Evolutionary conservation across 1,140 invertebrate genomes (phyloP), one percentile per base, ranked within the genome.

Genomic region (Drosophila bocki): DNA sequence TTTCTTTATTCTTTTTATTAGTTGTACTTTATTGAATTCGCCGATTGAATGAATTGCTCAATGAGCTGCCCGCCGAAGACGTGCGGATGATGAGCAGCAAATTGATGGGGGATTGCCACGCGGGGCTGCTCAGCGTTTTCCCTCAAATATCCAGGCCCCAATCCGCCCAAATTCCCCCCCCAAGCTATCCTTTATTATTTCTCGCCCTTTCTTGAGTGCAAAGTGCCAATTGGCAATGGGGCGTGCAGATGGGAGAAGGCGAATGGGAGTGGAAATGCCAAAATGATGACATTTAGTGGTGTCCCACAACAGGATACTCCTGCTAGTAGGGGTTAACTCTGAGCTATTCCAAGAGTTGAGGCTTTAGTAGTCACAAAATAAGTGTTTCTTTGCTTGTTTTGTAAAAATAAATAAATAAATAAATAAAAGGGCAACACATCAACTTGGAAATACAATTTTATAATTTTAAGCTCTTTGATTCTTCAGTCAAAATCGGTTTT

Each of bases 1-100:
- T 75, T 75, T 69, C 70, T 79, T 83, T 71, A 78, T 78, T 88
- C 74, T 86, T 85, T 87, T 87, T 87, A 87, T 88, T 87, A 87
- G 84, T 87, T 87, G 84, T 87, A 84, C 84, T 87, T 88, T 88
- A 87, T 87, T 87, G 84, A 87, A 87, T 87, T 88, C 80, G 69
- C 70, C 84, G 85, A 84, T 87, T 88, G 68, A 87, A 87, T 87
- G 84, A 87, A 88, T 88, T 87, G 84, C 77, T 83, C 77, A 87
- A 87, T 88, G 77, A 88, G 77, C 82, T 81, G 45, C 50, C 63
- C 42, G 54, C 29, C 58, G 60, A 64, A 64, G 61, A 76, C 35
- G 61, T 76, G 70, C 71, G 72, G 72, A 57, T 75, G 51, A 75
- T 65, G 71, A 64, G 71, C 71, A 56, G 72, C 35, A 51, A 74